Conservation (phyloP, 2,113 vertebrate genomes). For the Myrmophylax atrothorax region DNA sequence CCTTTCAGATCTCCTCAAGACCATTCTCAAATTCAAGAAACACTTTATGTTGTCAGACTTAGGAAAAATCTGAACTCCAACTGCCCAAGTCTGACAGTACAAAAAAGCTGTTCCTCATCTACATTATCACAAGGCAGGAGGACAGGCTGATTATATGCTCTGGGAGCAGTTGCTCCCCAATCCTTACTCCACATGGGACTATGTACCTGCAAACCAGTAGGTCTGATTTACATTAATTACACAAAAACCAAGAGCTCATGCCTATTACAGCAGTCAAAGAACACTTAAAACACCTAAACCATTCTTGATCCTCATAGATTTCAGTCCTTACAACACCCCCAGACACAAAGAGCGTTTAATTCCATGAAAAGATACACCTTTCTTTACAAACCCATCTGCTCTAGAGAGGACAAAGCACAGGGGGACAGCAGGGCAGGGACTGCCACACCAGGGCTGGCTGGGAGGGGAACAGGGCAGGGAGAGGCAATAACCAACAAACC, state of each 20-base stretch:
- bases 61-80: neutral
- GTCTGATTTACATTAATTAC: neutral
- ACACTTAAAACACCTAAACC: neutral
- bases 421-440: neutral
- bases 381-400: neutral
- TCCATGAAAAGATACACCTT: neutral
- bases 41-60: neutral
- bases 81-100: neutral
- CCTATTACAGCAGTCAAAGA: neutral
- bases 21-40: neutral
- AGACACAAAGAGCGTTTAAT: neutral
- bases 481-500: rapidly evolving
- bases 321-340: neutral
- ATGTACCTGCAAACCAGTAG: neutral
- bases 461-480: neutral
- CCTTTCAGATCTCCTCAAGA: neutral
- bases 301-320: neutral
- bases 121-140: neutral
- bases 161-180: neutral
- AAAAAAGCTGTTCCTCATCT: neutral
- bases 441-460: neutral
- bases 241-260: neutral
- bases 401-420: neutral
- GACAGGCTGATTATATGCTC: neutral
- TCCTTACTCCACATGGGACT: neutral